phyloP scores from a whole-genome alignment of 2,113 vertebrate species.

The Vulpes ferrilata region DNA sequence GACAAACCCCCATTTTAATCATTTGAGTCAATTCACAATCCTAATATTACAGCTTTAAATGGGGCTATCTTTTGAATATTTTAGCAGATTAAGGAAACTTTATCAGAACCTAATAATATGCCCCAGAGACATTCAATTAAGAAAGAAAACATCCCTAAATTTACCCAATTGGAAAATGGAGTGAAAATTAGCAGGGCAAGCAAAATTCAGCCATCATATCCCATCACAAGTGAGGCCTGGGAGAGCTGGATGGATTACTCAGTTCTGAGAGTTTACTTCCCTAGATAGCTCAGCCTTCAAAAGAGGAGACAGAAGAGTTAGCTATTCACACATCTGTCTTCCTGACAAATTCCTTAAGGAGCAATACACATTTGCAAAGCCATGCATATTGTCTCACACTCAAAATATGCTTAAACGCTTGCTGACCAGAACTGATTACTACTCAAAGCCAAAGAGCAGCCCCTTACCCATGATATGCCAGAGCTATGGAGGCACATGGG shows the following conservation, averaged over 20 bases:
- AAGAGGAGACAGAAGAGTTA: background rate
- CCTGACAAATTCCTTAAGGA: constrained; percentile 1
- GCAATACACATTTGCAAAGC: background rate
- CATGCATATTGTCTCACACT: background rate
- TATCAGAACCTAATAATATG: background rate
- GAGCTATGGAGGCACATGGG: background rate
- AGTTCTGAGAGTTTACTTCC: background rate
- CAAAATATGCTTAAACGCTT: background rate
- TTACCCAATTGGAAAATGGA: constrained; percentile 33
- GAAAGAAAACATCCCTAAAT: background rate
- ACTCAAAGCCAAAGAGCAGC: background rate
- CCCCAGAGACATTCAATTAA: background rate
- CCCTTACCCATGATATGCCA: background rate
- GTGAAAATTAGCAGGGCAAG: constrained; percentile 26
- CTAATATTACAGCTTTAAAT: constrained; percentile 42
- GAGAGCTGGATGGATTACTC: background rate
- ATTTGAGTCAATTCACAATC: constrained; percentile 44
- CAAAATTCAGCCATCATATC: background rate
- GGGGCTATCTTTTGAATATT: constrained; percentile 6
- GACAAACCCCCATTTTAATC: constrained; percentile 38
- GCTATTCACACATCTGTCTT: background rate
- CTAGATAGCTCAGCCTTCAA: background rate
- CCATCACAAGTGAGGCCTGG: background rate
- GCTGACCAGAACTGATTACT: background rate
- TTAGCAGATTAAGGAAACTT: constrained; percentile 46